Base-by-base conservation (phyloP, 2,888 invertebrate genomes). In the Odontomyia ornata region DNA sequence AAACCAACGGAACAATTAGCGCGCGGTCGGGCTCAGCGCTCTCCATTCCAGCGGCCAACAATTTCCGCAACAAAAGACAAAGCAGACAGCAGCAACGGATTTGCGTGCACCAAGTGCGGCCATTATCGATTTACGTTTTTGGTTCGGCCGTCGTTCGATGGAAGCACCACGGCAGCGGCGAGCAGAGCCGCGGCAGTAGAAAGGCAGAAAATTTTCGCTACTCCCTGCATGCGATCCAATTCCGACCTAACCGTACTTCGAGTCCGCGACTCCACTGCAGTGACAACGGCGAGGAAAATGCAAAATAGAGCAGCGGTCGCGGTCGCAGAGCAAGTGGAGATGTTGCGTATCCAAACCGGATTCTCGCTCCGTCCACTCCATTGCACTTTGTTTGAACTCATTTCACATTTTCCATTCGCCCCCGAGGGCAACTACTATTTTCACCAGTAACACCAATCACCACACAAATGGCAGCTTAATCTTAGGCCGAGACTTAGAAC, bases 41-140 rank as follows among this genome's bases (percentile, higher is more conserved):
- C 52, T 15, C 13, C 52, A 9, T 9, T 9, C 3, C 9, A 4
- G 52, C 52, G 52, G 52, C n/a, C n/a, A n/a, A 18, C 52, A 52
- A 52, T 13, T n/a, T 3, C 15, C 52, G 52, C 52, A 52, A 52
- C n/a, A 52, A 52, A n/a, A 52, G 52, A 52, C 52, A 18, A 52
- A 18, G 18, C 7, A 43, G 43, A 13, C 13, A 13, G 7, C 43
- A 7, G 43, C 15, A 18, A 52, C 52, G 7, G 15, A 52, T 13
- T 18, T 18, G 57, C 57, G 23, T 21, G n/a, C 64, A 28, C 30
- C 11, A 11, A 9, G 64, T 64, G 64, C 30, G 30, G 64, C 64
- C 64, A 64, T 64, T 64, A 64, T 64, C n/a, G 64, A 64, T 64
- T 60, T 60, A 4, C 13, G 11, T 13, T 60, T 64, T 13, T 28